Evolutionary conservation across 2,113 vertebrate species (phyloP).

Genomic region (Actenoides lindsayi): DNA sequence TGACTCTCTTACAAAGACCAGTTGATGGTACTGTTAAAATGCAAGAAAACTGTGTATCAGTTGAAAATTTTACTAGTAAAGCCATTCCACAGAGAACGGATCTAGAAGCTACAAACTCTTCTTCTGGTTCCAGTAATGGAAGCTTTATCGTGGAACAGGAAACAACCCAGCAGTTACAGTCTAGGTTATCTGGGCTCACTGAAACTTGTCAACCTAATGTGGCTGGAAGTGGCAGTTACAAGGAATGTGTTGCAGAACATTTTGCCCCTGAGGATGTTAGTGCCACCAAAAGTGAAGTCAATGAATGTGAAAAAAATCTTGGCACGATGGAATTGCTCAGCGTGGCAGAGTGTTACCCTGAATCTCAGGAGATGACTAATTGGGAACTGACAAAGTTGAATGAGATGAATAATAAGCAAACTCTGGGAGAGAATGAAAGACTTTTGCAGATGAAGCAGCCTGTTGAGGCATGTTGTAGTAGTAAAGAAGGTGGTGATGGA

Average conservation of each 20-base stretch:
- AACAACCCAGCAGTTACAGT: constrained; percentile 37
- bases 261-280: constrained; percentile 45
- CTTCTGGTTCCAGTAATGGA: constrained; percentile 46
- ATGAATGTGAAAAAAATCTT: constrained; percentile 61
- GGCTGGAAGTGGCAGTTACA: constrained; percentile 53
- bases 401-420: constrained; percentile 68
- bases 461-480: constrained; percentile 51
- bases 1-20: constrained; percentile 62
- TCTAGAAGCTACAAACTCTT: constrained; percentile 47
- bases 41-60: constrained; percentile 48
- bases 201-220: constrained; percentile 44
- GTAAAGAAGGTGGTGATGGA: constrained; percentile 45
- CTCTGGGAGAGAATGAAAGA: constrained; percentile 70
- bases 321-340: constrained; percentile 35
- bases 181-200: constrained; percentile 35
- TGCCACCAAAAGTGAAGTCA: constrained; percentile 40
- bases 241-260: constrained; percentile 59
- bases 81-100: constrained; percentile 60
- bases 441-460: constrained; percentile 47
- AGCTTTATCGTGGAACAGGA: constrained; percentile 43
- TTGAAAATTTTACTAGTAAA: constrained; percentile 60
- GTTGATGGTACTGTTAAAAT: constrained; percentile 54
- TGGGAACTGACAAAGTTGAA: constrained; percentile 74
- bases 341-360: constrained; percentile 67
- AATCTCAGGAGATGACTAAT: constrained; percentile 71